Evolutionary conservation across 1,140 invertebrate genomes (phyloP).

Genomic region (Pachyrhynchus sulphureomaculatus): DNA sequence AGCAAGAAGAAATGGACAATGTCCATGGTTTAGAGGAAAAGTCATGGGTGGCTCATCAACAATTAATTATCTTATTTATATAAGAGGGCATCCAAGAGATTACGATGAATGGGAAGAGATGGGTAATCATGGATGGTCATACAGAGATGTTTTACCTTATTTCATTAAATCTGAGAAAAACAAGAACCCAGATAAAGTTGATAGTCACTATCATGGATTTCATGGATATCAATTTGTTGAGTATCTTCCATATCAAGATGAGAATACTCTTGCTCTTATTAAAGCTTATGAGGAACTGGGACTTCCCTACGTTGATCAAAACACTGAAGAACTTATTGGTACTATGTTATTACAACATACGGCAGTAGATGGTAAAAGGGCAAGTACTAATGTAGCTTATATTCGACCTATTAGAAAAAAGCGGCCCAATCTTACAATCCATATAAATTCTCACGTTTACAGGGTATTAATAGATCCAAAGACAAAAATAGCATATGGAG

Average conservation of each 20-base stretch:
- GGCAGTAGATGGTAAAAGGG: constrained; percentile 61
- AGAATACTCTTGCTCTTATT: constrained; percentile 57
- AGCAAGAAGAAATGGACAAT: constrained; percentile 49
- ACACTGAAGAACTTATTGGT: constrained; percentile 58
- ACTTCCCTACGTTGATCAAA: constrained; percentile 57
- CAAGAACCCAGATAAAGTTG: constrained; percentile 50
- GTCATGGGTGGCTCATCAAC: constrained; percentile 59
- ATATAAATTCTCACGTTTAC: constrained; percentile 68
- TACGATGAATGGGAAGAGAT: constrained; percentile 57
- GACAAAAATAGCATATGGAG: constrained; percentile 68
- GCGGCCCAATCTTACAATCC: constrained; percentile 69
- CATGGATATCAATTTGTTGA: constrained; percentile 64
- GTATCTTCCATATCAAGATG: constrained; percentile 61
- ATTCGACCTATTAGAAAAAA: constrained; percentile 68
- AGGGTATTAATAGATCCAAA: constrained; percentile 70
- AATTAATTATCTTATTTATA: constrained; percentile 60
- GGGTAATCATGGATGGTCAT: constrained; percentile 56
- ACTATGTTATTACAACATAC: constrained; percentile 62
- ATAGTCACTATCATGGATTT: constrained; percentile 58
- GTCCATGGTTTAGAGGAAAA: constrained; percentile 56
- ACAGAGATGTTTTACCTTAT: constrained; percentile 56
- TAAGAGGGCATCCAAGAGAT: constrained; percentile 55
- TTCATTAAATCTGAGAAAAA: constrained; percentile 59
- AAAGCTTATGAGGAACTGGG: constrained; percentile 63
- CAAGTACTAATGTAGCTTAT: constrained; percentile 72